These are phyloP conservation scores for Dicrostonyx torquatus DNA, from an alignment of 2,797 vertebrate genomes.

Conservation along the genomic window DNA sequence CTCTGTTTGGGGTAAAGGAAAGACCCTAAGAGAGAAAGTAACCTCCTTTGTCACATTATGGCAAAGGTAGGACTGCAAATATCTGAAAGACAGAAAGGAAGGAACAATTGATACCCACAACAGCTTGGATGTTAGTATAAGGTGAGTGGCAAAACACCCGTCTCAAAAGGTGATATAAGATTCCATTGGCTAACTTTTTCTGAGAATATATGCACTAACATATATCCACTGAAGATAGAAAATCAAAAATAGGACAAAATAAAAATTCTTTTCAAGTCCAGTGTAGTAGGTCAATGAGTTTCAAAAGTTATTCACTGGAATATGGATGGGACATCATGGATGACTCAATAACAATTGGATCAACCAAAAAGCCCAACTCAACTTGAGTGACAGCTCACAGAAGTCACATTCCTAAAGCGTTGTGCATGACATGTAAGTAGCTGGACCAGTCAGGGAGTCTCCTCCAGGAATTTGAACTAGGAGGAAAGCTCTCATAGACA, in stretches of 20 bases:
- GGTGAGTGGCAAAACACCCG: not conserved
- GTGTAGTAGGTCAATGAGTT: not conserved
- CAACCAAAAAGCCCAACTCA: not conserved
- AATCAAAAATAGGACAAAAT: not conserved
- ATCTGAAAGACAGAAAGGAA: not conserved
- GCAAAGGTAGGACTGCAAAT: not conserved
- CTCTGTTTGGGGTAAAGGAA: not conserved
- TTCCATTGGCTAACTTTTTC: not conserved
- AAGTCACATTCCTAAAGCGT: not conserved
- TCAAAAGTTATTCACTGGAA: not conserved
- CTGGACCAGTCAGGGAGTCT: not conserved
- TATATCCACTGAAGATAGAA: not conserved
- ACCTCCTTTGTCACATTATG: not conserved
- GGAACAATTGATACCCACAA: not conserved
- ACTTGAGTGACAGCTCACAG: not conserved
- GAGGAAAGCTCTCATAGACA: not conserved
- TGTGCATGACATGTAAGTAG: too few species aligned
- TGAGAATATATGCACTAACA: not conserved
- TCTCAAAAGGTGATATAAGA: not conserved
- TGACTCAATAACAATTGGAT: not conserved
- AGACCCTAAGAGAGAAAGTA: not conserved
- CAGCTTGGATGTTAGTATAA: not conserved
- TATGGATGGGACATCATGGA: not conserved
- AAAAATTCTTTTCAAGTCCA: not conserved
- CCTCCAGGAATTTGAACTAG: not conserved